Percentiles rank a stretch among this genome's conserved stretches.
Conservation (phyloP, 2,797 vertebrate species). For the Sebastes jordani region DNA sequence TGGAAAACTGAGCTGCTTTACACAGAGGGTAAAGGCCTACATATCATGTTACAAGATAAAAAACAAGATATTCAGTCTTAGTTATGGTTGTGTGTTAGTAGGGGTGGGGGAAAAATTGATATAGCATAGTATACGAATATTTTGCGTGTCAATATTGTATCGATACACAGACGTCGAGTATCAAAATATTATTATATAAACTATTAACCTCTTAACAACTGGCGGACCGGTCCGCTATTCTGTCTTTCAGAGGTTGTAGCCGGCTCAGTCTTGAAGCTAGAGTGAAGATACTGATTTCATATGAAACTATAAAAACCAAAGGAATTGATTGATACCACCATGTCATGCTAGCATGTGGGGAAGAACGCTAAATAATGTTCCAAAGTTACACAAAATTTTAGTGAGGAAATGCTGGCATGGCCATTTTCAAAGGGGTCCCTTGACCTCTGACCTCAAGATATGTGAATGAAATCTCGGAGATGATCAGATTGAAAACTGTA, state of each 20-base stretch:
- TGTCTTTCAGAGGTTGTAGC: neutral
- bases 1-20: neutral
- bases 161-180: neutral
- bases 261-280: neutral
- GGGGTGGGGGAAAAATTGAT: neutral
- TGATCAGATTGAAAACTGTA: neutral
- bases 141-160: neutral
- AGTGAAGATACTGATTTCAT: no score
- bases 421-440: no score
- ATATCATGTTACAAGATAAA: neutral
- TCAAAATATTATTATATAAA: accelerated
- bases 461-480: neutral
- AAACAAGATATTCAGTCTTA: no score
- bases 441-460: no score
- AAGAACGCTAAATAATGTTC: no score
- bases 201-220: neutral
- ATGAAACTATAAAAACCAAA: no score
- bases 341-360: no score
- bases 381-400: no score
- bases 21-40: neutral
- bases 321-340: no score
- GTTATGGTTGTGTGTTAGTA: neutral
- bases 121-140: no score
- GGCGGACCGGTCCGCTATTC: neutral
- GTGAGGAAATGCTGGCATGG: no score